Base-by-base conservation (phyloP, 2,113 vertebrate genomes). In the Gnathonemus echidnorhynchus region DNA sequence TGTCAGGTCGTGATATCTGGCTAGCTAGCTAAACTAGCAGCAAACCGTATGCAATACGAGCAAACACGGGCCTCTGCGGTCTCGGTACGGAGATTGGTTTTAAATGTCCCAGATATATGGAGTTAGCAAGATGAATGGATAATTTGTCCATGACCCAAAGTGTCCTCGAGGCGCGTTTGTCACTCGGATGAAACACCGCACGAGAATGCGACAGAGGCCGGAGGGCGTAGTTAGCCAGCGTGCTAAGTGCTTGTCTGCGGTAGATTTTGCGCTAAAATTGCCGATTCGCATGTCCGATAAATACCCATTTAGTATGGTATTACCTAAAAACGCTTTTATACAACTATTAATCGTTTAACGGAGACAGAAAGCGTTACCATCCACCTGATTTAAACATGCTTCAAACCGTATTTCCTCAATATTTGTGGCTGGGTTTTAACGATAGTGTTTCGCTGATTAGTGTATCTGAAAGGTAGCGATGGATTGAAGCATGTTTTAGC, bases 161-260 rank as follows among this genome's bases (percentile, higher is more conserved):
- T 70, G 62, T 70, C n/a, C 62, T 42, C 35, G 13, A 85, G 83
- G 83, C 83, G 83, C 6, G 88, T 91, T 91, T 91, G 92, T 92
- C 92, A 92, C 93, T 95, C 92, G 94, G 49, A 90, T 93, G 93
- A 93, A 93, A 94, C 93, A 93, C 93, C 92, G 92, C 94, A 92
- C 91, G 93, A 93, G 93, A 94, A 94, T 92, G 95, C 92, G 93
- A 93, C 93, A 91, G 92, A 89, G 88, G 88, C 88, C 88, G 92
- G 94, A 94, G 95, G 95, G 95, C 94, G 95, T 93, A 92, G 92
- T 92, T 88, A 49, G 91, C 66, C 62, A 42, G 46, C 31, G 3
- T 35, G 70, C 70, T 49, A 74, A 49, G 31, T 49, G 86, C 86
- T 19, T 27, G 50, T 56, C 49, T 87, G 50, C 31, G 27, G 35